Evolutionary conservation across 2,888 invertebrate genomes (phyloP), one percentile per base, ranked within the genome.

Genomic region (Lycocerus yunnanus): DNA sequence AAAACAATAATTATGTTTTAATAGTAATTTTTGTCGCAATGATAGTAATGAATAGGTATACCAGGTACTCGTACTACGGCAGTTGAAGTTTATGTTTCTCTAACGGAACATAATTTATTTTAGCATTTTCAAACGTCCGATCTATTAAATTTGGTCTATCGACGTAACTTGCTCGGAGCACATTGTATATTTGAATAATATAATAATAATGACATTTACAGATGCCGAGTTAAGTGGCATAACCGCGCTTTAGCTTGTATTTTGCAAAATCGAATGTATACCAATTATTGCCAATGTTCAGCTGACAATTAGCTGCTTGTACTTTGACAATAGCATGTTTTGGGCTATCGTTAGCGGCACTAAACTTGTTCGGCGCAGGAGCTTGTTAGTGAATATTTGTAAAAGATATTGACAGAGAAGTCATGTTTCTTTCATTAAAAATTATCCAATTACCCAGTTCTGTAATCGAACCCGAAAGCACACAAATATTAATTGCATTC

Each of bases 301-400:
- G 24, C 72, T 77, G 77, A 78, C 78, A 79, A 79, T 79, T 79
- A 79, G 71, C 75, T 73, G 72, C 69, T 76, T 77, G 76, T 71
- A 78, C 65, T 58, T 65, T 73, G 74, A 79, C 79, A 79, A 79
- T 79, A 72, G 77, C 77, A 73, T 79, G 79, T 78, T 79, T 78
- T 79, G 69, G 78, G 77, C 75, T 77, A 73, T 77, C 75, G 77
- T 79, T 78, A 79, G 73, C 65, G 68, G 66, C 72, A 66, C 24
- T 66, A 70, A 68, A 63, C 66, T 70, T 61, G 69, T 60, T 68
- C 60, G 15, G 58, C 21, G 24, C 73, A 73, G 14, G 69, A 68
- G 70, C 74, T 74, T 74, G 74, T 74, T 74, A 70, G 74, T 63
- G 70, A 24, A 72, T 59, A 27, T 27, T 63, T 58, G 63, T 59